Evolutionary conservation across 2,113 vertebrate species (phyloP).

Genomic region (Pituophis catenifer): DNA sequence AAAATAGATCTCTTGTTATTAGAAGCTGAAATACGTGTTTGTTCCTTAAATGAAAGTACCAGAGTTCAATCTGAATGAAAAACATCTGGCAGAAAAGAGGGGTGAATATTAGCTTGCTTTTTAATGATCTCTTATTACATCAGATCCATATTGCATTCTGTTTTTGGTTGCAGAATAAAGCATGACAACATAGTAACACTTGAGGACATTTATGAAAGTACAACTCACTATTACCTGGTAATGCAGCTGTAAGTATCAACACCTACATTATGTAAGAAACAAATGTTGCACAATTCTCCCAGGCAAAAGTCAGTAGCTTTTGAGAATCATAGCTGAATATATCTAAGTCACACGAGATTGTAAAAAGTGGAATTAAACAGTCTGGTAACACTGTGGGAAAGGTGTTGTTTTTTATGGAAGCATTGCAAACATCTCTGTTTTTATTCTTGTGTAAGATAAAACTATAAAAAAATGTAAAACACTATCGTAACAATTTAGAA

Average conservation of each 20-base stretch:
- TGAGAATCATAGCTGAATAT: not conserved
- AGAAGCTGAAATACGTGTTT: not conserved
- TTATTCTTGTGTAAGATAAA: not conserved
- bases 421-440: not conserved
- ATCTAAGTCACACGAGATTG: not conserved
- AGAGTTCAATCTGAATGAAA: not conserved
- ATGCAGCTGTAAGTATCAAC: conserved; percentile 90
- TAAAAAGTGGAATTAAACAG: not conserved
- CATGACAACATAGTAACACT: conserved; percentile 91
- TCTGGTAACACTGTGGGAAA: not conserved
- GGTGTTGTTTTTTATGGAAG: not conserved
- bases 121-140: not conserved
- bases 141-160: conserved; percentile 12
- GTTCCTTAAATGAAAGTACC: not conserved
- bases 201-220: conserved; percentile 92
- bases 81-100: not conserved
- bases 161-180: conserved; percentile 81
- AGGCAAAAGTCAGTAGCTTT: not conserved
- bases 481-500: not conserved
- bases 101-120: not conserved
- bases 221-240: conserved; percentile 92
- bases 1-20: not conserved
- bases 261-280: too few relatives aligned
- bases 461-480: not conserved
- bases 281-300: not conserved